phyloP scores from a whole-genome alignment of 2,888 invertebrate genomes.

The Hybos culiciformis region DNA sequence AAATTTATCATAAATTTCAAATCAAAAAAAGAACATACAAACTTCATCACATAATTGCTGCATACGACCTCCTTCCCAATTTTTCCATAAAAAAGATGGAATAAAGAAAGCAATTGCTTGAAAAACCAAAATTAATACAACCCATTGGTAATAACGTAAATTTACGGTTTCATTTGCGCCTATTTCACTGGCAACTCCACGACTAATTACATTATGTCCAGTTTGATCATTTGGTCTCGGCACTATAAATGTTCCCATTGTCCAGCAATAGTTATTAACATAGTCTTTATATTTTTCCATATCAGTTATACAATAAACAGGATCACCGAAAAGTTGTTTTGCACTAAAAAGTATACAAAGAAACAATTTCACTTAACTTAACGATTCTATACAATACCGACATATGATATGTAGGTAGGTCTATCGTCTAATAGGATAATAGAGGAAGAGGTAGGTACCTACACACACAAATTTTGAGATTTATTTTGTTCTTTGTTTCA shows the following conservation, averaged over 20 bases:
- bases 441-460: no score
- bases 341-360: no score
- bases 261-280: constrained; percentile 67
- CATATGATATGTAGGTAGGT: no score
- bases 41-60: constrained; percentile 28
- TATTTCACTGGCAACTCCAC: constrained; percentile 30
- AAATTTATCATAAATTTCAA: neutral
- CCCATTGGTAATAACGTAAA: constrained; percentile 33
- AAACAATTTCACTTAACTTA: no score
- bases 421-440: no score
- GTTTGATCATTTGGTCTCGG: constrained; percentile 4
- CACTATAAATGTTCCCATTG: constrained; percentile 53
- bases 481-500: no score
- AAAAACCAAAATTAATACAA: constrained; percentile 26
- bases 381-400: no score
- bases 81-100: constrained; percentile 32
- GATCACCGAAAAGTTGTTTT: constrained; percentile 48
- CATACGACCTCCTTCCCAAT: constrained; percentile 37
- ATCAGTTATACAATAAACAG: constrained; percentile 61
- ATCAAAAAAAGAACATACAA: constrained; percentile 17
- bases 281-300: constrained; percentile 43
- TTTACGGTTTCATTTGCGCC: constrained; percentile 32
- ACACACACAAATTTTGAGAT: no score
- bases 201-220: constrained; percentile 34
- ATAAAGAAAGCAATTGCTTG: constrained; percentile 28